These are phyloP conservation scores for Colaptes auratus DNA, from an alignment of 2,113 vertebrate genomes.

Conservation along the genomic window DNA sequence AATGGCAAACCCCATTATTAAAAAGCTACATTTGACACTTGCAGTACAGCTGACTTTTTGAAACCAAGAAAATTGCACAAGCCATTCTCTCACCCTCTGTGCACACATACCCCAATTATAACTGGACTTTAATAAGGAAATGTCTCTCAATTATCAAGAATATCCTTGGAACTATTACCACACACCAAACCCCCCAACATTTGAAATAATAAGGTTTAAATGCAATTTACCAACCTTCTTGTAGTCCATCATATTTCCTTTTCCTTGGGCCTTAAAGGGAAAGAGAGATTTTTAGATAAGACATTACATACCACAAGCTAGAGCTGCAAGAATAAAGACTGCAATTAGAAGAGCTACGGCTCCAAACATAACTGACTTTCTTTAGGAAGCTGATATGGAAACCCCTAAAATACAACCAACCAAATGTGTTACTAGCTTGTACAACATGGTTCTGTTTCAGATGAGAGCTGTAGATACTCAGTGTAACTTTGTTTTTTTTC, in stretches of 20 bases:
- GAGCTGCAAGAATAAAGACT: slow-evolving; percentile 17
- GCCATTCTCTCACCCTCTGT: background rate
- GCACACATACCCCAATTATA: background rate
- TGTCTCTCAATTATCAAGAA: background rate
- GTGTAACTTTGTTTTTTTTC: background rate
- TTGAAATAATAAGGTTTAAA: background rate
- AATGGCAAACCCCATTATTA: background rate
- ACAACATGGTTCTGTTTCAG: background rate
- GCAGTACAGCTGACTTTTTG: background rate
- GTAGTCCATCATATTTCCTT: slow-evolving; percentile 84
- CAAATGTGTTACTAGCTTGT: background rate
- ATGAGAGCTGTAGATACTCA: background rate
- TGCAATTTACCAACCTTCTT: slow-evolving; percentile 82
- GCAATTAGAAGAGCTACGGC: background rate
- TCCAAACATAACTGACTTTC: background rate
- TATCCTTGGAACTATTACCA: background rate
- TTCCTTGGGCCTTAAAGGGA: slow-evolving; percentile 83
- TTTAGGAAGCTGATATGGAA: background rate
- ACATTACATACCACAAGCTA: background rate
- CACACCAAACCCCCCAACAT: background rate
- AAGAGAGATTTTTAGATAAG: slow-evolving; percentile 24
- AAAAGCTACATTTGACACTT: background rate
- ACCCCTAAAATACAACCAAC: background rate
- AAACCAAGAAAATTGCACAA: background rate
- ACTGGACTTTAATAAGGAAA: background rate